Base-by-base conservation (phyloP, 92 coral and sea anemone genomes). In the Galaxea fascicularis region DNA sequence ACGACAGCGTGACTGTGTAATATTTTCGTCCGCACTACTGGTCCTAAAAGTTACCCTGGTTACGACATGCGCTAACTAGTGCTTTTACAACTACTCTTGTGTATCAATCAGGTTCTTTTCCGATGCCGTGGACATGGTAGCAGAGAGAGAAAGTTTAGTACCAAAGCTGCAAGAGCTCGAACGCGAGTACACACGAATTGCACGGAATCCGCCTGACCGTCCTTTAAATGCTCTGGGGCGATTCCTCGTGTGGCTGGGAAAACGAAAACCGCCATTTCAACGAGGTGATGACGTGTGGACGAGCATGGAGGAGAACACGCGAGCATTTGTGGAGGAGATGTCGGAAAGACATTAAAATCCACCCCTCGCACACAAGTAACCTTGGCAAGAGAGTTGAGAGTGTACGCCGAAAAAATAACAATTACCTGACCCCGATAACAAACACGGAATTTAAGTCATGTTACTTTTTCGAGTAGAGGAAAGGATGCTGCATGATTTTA, bases 241-340 rank as follows among this genome's bases (percentile, higher is more conserved):
- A 65, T 35, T 35, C 6, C 16, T 27, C 17, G 31, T 15, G 15
- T 73, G 45, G 84, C 49, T 49, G 28, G 49, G n/a, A 4, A 44
- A 13, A n/a, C 85, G 25, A n/a, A 44, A 71, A 39, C 94, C 95
- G 16, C 90, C 76, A 6, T 94, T 92, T 90, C 79, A 78, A 57
- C 90, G 35, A 7, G 98, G 98, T 25, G 95, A 94, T 30, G 94
- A 94, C 30, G 85, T 94, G 56, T 94, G 98, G 98, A 91, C 88
- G 29, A 71, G 71, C 28, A 94, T 94, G 98, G 95, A 92, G 82
- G 85, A 73, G 60, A 78, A 82, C n/a, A 90, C 98, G 9, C 82
- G 89, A 47, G 72, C 56, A 30, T 91, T 91, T 63, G 87, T 83
- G 82, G 65, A 60, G 44, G 80, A 83, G 29, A 83, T 83, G 82